Evolutionary conservation across 2,797 vertebrate genomes (phyloP).

Genomic region (Sebastolobus altivelis): DNA sequence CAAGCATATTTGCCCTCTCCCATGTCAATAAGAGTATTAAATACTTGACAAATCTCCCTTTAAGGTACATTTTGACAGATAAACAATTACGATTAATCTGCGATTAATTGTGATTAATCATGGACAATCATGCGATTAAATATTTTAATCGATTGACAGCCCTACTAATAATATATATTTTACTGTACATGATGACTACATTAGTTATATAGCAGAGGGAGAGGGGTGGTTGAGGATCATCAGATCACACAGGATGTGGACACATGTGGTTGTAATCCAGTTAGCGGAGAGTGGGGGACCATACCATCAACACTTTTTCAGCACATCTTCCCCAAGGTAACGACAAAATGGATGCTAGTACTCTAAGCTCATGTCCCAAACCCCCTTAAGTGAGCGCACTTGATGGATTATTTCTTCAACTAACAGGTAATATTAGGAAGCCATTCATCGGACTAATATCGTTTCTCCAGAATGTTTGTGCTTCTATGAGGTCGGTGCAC

Average conservation of each 20-base stretch:
- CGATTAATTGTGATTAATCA: too few relatives aligned
- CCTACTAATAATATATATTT: background rate
- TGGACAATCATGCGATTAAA: too few relatives aligned
- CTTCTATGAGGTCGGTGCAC: background rate
- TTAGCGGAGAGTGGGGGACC: constrained; percentile 17
- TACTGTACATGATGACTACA: background rate
- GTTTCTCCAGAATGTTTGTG: constrained; percentile 12
- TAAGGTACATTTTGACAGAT: too few relatives aligned
- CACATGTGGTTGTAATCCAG: constrained; percentile 12
- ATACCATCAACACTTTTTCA: constrained; percentile 12
- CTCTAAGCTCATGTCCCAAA: constrained; percentile 18
- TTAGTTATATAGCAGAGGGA: background rate
- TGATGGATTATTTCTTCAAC: constrained; percentile 25
- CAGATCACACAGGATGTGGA: background rate
- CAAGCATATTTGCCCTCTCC: too few relatives aligned
- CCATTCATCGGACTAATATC: constrained; percentile 9
- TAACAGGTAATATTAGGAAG: constrained; percentile 23
- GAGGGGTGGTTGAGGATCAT: background rate
- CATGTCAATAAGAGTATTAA: too few relatives aligned
- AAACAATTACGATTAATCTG: too few relatives aligned
- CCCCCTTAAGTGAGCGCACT: constrained; percentile 8
- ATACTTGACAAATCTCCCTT: too few relatives aligned
- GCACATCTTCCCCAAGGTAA: constrained; percentile 12
- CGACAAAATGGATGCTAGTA: constrained; percentile 8
- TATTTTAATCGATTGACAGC: background rate